Conservation (phyloP, 2,113 vertebrate species). For the Alligator mississippiensis region DNA sequence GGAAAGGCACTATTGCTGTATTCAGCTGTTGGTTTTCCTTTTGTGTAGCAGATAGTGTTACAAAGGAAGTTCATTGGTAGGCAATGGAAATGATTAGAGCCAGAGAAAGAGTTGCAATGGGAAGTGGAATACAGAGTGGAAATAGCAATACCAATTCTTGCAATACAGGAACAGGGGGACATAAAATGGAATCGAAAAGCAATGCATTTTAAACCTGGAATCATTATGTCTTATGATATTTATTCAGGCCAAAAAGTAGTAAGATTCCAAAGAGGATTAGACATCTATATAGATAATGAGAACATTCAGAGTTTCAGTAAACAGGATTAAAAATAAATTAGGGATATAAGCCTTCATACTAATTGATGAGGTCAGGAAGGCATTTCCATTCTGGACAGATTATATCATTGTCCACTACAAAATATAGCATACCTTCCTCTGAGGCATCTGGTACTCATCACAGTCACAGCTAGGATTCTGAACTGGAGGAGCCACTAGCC, state of each 20-base stretch:
- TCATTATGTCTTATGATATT: background rate
- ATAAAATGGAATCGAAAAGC: constrained; percentile 45
- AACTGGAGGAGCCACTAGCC: background rate
- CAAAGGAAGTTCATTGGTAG: background rate
- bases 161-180: constrained; percentile 14
- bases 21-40: no score
- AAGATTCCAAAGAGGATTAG: constrained; percentile 32
- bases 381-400: constrained; percentile 55
- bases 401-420: constrained; percentile 22
- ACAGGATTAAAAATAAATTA: constrained; percentile 70
- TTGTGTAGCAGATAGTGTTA: background rate
- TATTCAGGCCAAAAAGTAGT: constrained; percentile 46
- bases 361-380: constrained; percentile 66
- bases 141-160: background rate
- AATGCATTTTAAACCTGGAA: background rate
- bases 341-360: constrained; percentile 52
- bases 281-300: constrained; percentile 25
- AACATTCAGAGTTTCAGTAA: constrained; percentile 55
- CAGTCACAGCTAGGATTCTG: constrained; percentile 22
- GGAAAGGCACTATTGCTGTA: no score
- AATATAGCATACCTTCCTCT: constrained; percentile 27
- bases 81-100: background rate
- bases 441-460: constrained; percentile 41
- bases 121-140: background rate
- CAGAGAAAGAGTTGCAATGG: background rate